Percentiles rank a stretch among this genome's conserved stretches.
These are phyloP conservation scores for Mergus octosetaceus DNA, from an alignment of 2,797 vertebrate genomes.

Conservation along the genomic window DNA sequence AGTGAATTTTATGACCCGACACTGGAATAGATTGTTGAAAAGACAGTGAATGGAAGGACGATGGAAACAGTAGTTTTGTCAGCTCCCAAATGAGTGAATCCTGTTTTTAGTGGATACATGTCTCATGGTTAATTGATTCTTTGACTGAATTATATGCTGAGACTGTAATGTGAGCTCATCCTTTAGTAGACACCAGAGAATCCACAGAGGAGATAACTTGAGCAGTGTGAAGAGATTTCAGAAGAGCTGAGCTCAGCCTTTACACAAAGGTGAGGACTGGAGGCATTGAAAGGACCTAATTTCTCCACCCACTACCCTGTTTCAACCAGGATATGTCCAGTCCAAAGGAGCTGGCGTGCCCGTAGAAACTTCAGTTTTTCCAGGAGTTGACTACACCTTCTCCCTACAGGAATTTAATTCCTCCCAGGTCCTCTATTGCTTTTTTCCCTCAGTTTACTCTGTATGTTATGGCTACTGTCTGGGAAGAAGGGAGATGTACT, in stretches of 20 bases:
- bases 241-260: background rate
- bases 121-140: slow-evolving; percentile 46
- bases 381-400: background rate
- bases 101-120: slow-evolving; percentile 28
- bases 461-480: background rate
- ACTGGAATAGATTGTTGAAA: slow-evolving; percentile 33
- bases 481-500: background rate
- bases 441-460: background rate
- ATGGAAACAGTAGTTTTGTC: slow-evolving; percentile 40
- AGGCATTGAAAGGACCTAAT: background rate
- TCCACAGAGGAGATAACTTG: background rate
- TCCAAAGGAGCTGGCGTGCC: background rate
- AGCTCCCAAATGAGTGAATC: slow-evolving; percentile 41
- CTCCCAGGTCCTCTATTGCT: background rate
- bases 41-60: background rate
- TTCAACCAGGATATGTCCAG: background rate
- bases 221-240: background rate
- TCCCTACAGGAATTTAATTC: background rate
- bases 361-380: background rate
- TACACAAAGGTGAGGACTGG: background rate
- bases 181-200: slow-evolving; percentile 4
- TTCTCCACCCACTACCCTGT: background rate
- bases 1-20: slow-evolving; percentile 18
- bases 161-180: background rate
- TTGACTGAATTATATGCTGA: slow-evolving; percentile 33